Base-by-base conservation (phyloP, 1,140 invertebrate species). In the Semibalanus balanoides region DNA sequence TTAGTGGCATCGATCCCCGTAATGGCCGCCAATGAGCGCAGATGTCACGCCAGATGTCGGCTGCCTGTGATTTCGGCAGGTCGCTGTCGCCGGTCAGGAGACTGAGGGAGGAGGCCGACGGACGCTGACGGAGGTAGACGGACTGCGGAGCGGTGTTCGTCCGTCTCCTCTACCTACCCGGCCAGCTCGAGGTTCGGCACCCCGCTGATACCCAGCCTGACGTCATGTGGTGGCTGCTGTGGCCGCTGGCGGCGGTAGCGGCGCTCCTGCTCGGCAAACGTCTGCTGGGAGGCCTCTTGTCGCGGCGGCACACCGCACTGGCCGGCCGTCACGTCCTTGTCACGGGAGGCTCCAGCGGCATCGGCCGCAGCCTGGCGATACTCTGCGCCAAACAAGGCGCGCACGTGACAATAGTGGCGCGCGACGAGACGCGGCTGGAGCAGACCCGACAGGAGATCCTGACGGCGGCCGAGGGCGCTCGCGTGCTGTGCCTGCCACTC, bases 301-400 rank as follows among this genome's bases (percentile, higher is more conserved):
- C 51, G 51, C 51, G 51, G 14, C 9, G 51, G 14, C 22, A 64
- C 35, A 40, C 35, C 3, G 51, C 51, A 19, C 51, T 14, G 51
- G 51, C 51, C 51, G 70, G 70, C n/a, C 70, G 29, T 0, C 76
- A 77, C 40, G 76, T 79, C 27, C 77, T 79, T 84, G 87, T 97
- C n/a, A 96, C 94, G 31, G 96, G 96, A 74, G 96, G 96, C 40
- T 98, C 96, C 0, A 96, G 93, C 86, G 96, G 96, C 11, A 98
- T 98, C 80, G 96, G 96, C 5, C 92, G 94, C 83, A 88, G 89
- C 73, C 82, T 94, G 29, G 96, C 94, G 0, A 85, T 90, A 27
- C 86, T 92, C 81, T 92, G 90, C 43, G 90, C 90, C 3, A 86
- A 86, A 82, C 83, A 87, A 79, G 96, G 96, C 74, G 95, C 94